Percentiles rank a stretch among this genome's conserved stretches.
Evolutionary conservation across 2,113 vertebrate species (phyloP).

Genomic region (Potamarius usumacintae): DNA sequence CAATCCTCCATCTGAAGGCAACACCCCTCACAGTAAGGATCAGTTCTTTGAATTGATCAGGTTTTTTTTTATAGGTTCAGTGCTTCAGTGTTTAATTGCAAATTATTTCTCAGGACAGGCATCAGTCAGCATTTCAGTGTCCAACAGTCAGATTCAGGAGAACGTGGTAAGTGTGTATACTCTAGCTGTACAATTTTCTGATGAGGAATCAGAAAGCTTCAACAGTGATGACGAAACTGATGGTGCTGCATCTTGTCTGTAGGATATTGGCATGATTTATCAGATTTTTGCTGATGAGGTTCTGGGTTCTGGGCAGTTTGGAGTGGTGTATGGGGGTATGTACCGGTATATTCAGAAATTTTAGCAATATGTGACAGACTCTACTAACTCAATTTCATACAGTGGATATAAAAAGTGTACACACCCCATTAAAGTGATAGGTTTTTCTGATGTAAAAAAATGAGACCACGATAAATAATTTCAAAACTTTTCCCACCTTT

Average conservation of each 20-base stretch:
- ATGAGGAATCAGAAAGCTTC: background rate
- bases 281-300: conserved; percentile 92
- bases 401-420: too few relatives aligned
- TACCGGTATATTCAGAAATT: background rate
- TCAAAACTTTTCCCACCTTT: too few relatives aligned
- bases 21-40: conserved; percentile 75
- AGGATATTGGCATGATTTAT: conserved; percentile 89
- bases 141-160: conserved; percentile 89
- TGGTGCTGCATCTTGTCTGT: conserved; percentile 35
- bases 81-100: background rate
- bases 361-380: background rate
- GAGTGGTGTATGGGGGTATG: conserved; percentile 89
- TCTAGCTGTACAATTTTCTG: background rate
- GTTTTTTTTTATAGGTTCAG: background rate
- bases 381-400: background rate
- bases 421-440: too few relatives aligned
- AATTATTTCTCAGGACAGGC: conserved; percentile 77
- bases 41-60: background rate
- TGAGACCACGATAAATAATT: too few relatives aligned
- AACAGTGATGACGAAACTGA: background rate
- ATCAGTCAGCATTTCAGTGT: conserved; percentile 86
- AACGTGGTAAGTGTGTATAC: conserved; percentile 78
- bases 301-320: conserved; percentile 88
- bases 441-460: too few relatives aligned
- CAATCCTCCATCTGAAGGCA: conserved; percentile 73